A percentile compares a stretch with the other conserved stretches of the same genome.
These are phyloP conservation scores for Ptilonorhynchus violaceus DNA, from an alignment of 2,113 vertebrate genomes.

Conservation along the genomic window DNA sequence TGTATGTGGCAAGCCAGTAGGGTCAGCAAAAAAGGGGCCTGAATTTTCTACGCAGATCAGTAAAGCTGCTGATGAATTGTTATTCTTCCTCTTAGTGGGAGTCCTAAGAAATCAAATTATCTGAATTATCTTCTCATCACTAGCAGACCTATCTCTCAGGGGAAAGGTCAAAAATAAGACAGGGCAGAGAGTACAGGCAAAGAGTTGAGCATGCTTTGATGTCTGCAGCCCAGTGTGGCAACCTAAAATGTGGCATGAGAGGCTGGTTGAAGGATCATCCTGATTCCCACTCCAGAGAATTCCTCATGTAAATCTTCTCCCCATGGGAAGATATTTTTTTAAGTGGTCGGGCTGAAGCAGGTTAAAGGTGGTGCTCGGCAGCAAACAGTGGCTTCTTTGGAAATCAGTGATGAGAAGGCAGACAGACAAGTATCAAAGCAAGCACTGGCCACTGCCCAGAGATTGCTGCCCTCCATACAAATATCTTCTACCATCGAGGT, in stretches of 20 bases:
- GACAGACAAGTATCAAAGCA: background rate
- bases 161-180: slow-evolving; percentile 8
- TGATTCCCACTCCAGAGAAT: background rate
- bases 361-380: background rate
- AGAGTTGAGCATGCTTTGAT: background rate
- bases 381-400: background rate
- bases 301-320: background rate
- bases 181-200: background rate
- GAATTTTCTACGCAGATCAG: slow-evolving; percentile 1
- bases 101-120: background rate
- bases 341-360: background rate
- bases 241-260: accelerated
- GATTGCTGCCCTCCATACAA: background rate
- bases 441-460: background rate
- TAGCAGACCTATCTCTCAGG: background rate
- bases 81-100: background rate
- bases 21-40: slow-evolving; percentile 17
- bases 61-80: slow-evolving; percentile 5
- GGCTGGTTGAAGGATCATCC: background rate
- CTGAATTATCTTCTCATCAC: background rate
- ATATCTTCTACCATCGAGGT: background rate
- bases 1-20: background rate
- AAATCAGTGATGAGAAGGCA: background rate
- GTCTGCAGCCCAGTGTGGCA: background rate
- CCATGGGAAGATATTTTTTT: background rate